Evolutionary conservation across 2,797 vertebrate genomes (phyloP).

Genomic region (Darevskia nairensis): DNA sequence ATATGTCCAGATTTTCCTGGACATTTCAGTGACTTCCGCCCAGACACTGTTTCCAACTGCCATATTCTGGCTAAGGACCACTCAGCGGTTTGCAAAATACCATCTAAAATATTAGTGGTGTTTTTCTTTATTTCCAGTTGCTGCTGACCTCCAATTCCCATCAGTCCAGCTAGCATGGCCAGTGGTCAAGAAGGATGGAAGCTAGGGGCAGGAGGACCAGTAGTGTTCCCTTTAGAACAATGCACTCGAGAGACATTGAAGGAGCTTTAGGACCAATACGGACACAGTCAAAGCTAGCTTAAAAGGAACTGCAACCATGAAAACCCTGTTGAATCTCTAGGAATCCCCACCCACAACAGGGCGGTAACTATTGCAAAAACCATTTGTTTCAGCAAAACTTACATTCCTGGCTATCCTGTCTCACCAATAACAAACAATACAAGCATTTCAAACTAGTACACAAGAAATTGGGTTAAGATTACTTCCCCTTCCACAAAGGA

Average conservation of each 20-base stretch:
- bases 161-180: not conserved
- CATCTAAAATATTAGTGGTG: too few species aligned
- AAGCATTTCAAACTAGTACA: not conserved
- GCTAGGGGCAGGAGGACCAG: not conserved
- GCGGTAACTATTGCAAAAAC: not conserved
- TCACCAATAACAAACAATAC: not conserved
- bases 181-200: not conserved
- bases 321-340: not conserved
- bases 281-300: not conserved
- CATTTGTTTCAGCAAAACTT: not conserved
- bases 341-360: not conserved
- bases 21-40: too few species aligned
- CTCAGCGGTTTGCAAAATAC: too few species aligned
- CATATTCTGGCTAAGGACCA: too few species aligned
- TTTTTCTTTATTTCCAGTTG: not conserved
- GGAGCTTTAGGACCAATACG: not conserved
- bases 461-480: not conserved
- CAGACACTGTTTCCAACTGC: too few species aligned
- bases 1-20: too few species aligned
- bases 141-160: not conserved
- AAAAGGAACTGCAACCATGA: not conserved
- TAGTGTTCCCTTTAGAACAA: not conserved
- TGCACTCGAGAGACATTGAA: not conserved
- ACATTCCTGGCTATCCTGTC: not conserved
- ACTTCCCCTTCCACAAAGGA: not conserved